phyloP scores from a whole-genome alignment of 2,888 invertebrate genomes.

The Lycocerus yunnanus region DNA sequence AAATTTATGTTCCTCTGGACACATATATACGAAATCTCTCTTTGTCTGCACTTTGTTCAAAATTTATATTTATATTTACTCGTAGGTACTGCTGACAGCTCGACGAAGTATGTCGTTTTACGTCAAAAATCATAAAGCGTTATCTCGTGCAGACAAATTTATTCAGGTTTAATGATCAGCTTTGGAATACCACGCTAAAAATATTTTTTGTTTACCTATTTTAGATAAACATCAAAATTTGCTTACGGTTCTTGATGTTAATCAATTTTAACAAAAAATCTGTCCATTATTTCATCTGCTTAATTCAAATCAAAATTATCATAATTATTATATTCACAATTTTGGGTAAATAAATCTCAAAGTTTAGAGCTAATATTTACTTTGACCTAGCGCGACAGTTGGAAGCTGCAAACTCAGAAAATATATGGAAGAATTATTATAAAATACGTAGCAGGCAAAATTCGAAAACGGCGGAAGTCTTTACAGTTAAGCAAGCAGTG shows the following conservation, averaged over 20 bases:
- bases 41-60: not conserved
- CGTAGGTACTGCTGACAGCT: not conserved
- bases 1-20: constrained; percentile 2
- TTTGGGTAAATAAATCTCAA: too few relatives aligned
- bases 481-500: not conserved
- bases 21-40: not conserved
- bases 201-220: not conserved
- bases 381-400: too few relatives aligned
- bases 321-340: too few relatives aligned
- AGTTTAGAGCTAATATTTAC: too few relatives aligned
- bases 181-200: not conserved
- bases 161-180: not conserved
- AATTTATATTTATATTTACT: constrained; percentile 6
- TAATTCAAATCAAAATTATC: not conserved
- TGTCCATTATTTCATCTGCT: not conserved
- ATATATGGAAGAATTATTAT: not conserved
- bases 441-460: not conserved
- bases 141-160: constrained; percentile 2
- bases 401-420: not conserved
- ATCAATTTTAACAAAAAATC: not conserved
- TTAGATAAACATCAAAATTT: not conserved
- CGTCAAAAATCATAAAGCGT: not conserved
- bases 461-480: not conserved
- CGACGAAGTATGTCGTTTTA: not conserved
- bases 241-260: not conserved